Base-by-base conservation (phyloP, 2,888 invertebrate genomes). In the Drosophila quinaria region DNA sequence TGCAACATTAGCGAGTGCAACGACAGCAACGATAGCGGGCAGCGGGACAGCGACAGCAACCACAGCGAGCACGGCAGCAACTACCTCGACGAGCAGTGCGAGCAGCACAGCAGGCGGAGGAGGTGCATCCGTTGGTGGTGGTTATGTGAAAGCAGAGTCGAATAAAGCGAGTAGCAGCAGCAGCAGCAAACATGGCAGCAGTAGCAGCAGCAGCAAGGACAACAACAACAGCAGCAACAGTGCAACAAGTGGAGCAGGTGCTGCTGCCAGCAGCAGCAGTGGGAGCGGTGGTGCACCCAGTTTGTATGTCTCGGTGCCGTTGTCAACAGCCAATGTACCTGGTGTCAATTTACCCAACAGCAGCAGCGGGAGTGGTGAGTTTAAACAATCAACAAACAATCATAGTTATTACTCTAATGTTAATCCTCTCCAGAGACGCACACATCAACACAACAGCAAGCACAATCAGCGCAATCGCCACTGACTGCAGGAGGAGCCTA, bases 271-370 rank as follows among this genome's bases (percentile, higher is more conserved):
- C 42, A 22, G 6, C 42, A 8, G 58, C 73, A 56, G 54, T 35
- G 37, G 51, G 19, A 47, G 60, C 46, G 56, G 79, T 72, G 77
- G 85, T 84, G 92, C 93, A 31, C 93, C 93, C 35, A 94, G 94
- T 91, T 94, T 95, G 76, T 95, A 95, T 55, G 95, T 95, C 19
- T 95, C 95, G 25, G 95, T 95, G 75, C 95, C 95, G 71, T 91
- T 95, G 72, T 94, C 94, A 67, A 92, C 92, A 54, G 93, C 93
- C 60, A 92, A 92, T 90, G 92, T 93, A 92, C 92, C 93, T 92
- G 93, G 93, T 74, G 90, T 93, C 62, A 93, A 90, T 89, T 83
- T 93, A 81, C 92, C 92, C 64, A 68, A 73, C 67, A 83, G 41
- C 70, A 79, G 46, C 60, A 90, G 54, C 80, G 49, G 52, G 62